Conservation (phyloP, 1,140 invertebrate species). For the Carcinoscorpius rotundicauda region DNA sequence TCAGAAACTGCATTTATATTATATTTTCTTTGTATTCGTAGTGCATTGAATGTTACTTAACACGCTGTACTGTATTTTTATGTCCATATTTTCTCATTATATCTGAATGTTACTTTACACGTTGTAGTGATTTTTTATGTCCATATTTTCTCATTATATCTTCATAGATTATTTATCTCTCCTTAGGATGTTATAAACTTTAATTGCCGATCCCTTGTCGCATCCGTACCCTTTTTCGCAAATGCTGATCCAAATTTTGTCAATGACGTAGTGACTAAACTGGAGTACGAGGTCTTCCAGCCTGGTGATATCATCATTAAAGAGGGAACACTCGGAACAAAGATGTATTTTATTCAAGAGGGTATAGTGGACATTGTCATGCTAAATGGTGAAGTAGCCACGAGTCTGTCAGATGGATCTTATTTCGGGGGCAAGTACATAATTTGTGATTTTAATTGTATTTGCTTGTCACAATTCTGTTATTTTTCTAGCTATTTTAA, state of each 20-base stretch:
- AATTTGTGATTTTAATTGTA: no score
- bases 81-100: no score
- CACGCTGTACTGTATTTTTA: no score
- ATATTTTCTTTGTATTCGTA: no score
- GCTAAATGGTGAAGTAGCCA: slow-evolving; percentile 90
- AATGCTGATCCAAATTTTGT: slow-evolving; percentile 97
- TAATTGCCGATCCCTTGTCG: slow-evolving; percentile 93
- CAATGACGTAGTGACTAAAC: slow-evolving; percentile 91
- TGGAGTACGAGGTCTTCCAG: slow-evolving; percentile 97
- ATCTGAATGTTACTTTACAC: no score
- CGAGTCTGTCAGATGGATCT: slow-evolving; percentile 91
- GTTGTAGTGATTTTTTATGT: no score
- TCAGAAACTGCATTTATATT: no score
- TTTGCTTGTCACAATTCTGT: no score
- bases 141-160: no score
- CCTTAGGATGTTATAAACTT: slow-evolving; percentile 89
- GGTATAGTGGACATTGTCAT: slow-evolving; percentile 96
- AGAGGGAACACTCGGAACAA: slow-evolving; percentile 92
- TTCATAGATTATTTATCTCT: no score
- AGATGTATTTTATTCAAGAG: slow-evolving; percentile 99
- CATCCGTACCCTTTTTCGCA: slow-evolving; percentile 95
- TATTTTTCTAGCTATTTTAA: no score
- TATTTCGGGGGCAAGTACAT: slow-evolving; percentile 66
- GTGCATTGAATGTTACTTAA: no score
- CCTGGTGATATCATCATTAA: slow-evolving; percentile 96